Evolutionary conservation across 2,797 vertebrate genomes (phyloP).

Genomic region (Amblyopsis hoosieri): DNA sequence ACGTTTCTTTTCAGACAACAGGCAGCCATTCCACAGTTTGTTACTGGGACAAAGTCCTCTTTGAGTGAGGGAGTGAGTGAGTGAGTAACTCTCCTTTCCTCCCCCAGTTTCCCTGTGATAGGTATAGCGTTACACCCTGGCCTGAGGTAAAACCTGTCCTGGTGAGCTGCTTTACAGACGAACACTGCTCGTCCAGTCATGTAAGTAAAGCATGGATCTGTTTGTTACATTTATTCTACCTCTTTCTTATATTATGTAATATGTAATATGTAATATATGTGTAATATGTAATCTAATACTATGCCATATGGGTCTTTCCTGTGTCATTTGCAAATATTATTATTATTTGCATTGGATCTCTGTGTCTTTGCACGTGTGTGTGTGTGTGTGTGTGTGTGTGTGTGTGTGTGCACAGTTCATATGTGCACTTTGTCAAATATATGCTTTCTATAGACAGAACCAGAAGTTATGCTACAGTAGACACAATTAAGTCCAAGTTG

Average conservation of each 20-base stretch:
- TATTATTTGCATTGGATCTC: constrained; percentile 19
- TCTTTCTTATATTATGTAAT: no score
- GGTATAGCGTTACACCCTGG: constrained; percentile 66
- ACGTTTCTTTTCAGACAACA: constrained; percentile 33
- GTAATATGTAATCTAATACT: no score
- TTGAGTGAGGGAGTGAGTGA: constrained; percentile 40
- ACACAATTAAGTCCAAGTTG: constrained; percentile 29
- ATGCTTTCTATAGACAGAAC: neutral
- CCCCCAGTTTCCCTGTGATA: constrained; percentile 31
- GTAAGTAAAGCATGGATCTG: constrained; percentile 46
- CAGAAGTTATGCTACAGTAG: constrained; percentile 39
- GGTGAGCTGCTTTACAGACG: constrained; percentile 55
- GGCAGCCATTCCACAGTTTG: constrained; percentile 37
- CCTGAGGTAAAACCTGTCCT: constrained; percentile 68
- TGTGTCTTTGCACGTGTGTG: neutral
- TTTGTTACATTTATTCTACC: neutral
- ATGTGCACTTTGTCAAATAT: neutral
- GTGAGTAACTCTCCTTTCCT: constrained; percentile 44
- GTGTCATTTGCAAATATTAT: constrained; percentile 18
- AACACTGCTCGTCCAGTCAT: constrained; percentile 34
- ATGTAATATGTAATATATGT: no score
- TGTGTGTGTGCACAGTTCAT: neutral
- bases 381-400: neutral
- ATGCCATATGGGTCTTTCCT: neutral
- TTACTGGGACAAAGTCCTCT: constrained; percentile 66